A percentile compares a stretch with the other conserved stretches of the same genome.
These are phyloP conservation scores for Cyanocitta stelleri DNA, from an alignment of 2,113 vertebrate species.

Conservation along the genomic window DNA sequence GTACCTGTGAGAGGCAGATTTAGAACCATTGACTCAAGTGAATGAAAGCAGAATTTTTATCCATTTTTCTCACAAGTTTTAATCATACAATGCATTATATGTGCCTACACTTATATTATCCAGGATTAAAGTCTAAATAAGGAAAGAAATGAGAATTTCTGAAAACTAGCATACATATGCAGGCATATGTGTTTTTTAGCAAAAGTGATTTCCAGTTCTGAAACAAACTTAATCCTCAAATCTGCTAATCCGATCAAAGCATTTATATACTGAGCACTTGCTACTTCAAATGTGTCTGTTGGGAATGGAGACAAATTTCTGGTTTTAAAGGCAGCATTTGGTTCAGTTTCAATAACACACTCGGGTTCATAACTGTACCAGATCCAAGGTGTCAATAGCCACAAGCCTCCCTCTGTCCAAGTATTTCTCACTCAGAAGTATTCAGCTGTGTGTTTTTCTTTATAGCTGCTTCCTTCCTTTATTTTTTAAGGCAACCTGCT, in stretches of 20 bases:
- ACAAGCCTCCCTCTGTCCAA: background rate
- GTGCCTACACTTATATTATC: background rate
- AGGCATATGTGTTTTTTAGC: background rate
- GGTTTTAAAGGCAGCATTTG: background rate
- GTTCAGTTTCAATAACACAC: background rate
- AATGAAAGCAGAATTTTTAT: background rate
- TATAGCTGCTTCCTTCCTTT: background rate
- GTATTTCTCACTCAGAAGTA: background rate
- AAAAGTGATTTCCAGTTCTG: background rate
- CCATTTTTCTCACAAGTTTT: background rate
- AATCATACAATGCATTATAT: background rate
- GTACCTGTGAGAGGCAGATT: background rate
- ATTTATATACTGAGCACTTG: background rate
- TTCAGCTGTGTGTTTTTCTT: background rate
- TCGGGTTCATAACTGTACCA: background rate
- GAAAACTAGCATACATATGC: background rate
- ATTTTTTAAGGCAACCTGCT: background rate
- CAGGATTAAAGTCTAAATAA: background rate
- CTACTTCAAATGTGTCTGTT: background rate
- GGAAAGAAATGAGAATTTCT: background rate
- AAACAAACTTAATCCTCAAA: background rate
- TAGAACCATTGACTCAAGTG: background rate
- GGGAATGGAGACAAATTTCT: background rate
- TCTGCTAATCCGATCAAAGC: background rate
- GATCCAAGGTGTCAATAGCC: background rate